A percentile compares a stretch with the other conserved stretches of the same genome.
These are phyloP conservation scores for Scolanthus callimorphus DNA, from an alignment of 92 coral and sea anemone species.

Conservation along the genomic window DNA sequence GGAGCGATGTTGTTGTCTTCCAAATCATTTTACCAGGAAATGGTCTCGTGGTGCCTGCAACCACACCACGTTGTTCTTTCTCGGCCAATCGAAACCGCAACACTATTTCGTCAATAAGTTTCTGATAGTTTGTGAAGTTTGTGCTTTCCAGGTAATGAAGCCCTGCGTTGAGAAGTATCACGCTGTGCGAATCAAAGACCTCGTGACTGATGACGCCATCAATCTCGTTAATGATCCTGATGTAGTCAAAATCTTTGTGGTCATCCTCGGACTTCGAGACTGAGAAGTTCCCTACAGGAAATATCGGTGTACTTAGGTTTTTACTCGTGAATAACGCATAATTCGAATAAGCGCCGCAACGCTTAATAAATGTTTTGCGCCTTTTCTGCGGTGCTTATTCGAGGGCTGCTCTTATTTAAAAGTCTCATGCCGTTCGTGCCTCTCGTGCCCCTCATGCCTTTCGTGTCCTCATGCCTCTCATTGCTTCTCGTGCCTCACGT, in stretches of 20 bases:
- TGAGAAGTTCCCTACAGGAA: conserved; percentile 56
- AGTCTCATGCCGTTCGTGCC: too few relatives aligned
- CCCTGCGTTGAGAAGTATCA: conserved; percentile 68
- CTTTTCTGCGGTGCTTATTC: too few relatives aligned
- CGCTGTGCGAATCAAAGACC: conserved; percentile 65
- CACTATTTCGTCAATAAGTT: conserved; percentile 42
- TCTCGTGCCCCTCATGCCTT: too few relatives aligned
- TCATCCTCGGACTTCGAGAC: conserved; percentile 53
- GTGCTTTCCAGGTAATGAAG: conserved; percentile 86
- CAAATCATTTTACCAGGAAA: conserved; percentile 84
- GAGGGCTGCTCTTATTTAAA: too few relatives aligned
- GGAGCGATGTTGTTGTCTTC: conserved; percentile 75
- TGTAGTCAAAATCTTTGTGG: conserved; percentile 60
- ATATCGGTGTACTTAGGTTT: too few relatives aligned
- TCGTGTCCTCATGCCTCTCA: too few relatives aligned
- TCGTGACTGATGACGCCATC: conserved; percentile 65
- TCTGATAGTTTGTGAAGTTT: conserved; percentile 75
- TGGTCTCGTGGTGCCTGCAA: conserved; percentile 5
- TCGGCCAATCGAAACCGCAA: conserved; percentile 37
- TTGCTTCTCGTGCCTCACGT: too few relatives aligned
- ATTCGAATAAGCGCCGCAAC: too few relatives aligned
- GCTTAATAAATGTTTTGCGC: too few relatives aligned
- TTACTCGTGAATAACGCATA: too few relatives aligned
- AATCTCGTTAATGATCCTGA: conserved; percentile 64
- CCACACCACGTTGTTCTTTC: conserved; percentile 10